These are phyloP conservation scores for Trilocha varians DNA, from an alignment of 2,888 invertebrate genomes.

Conservation along the genomic window DNA sequence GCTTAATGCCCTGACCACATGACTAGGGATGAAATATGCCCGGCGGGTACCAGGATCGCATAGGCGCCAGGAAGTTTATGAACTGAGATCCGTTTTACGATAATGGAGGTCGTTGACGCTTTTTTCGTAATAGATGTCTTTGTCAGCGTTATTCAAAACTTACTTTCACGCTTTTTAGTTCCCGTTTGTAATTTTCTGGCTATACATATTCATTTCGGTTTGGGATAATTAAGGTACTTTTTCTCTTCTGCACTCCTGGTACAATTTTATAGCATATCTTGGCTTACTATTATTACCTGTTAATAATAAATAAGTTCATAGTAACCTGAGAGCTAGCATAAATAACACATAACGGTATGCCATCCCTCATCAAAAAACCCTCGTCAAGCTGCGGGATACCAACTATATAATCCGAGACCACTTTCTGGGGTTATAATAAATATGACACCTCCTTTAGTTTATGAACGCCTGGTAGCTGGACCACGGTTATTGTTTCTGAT, in stretches of 20 bases:
- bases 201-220: no score
- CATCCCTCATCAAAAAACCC: slow-evolving; percentile 50
- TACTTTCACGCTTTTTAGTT: no score
- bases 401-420: slow-evolving; percentile 33
- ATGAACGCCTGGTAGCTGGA: slow-evolving; percentile 25
- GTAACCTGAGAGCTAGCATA: not conserved
- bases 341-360: slow-evolving; percentile 12
- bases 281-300: not conserved
- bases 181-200: no score
- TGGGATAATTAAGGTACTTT: no score
- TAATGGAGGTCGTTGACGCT: not conserved
- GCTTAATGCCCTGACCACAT: slow-evolving; percentile 16
- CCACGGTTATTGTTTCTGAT: slow-evolving; percentile 17
- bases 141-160: no score
- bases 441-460: slow-evolving; percentile 31
- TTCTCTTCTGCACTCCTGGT: no score
- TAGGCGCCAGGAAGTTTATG: not conserved
- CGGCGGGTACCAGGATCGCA: not conserved
- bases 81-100: not conserved
- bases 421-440: slow-evolving; percentile 25
- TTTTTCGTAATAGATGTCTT: no score
- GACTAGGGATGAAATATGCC: slow-evolving; percentile 12
- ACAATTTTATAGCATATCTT: no score
- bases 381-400: slow-evolving; percentile 43
- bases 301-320: not conserved